phyloP scores from a whole-genome alignment of 2,113 vertebrate genomes.

The Chionodraco myersi region DNA sequence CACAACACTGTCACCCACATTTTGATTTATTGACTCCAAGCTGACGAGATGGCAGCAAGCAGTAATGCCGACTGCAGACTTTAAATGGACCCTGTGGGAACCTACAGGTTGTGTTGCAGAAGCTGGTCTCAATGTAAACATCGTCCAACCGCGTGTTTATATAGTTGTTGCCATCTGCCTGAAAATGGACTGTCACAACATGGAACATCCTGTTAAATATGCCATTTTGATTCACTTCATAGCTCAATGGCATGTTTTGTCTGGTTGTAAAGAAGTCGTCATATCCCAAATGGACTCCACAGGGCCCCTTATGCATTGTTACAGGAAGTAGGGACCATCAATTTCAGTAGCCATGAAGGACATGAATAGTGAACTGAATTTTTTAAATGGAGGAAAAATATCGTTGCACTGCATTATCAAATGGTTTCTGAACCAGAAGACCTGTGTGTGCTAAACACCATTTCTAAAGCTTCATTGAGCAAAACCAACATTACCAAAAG shows the following conservation, averaged over 20 bases:
- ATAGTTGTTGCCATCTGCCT: not conserved
- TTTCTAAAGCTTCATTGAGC: not conserved
- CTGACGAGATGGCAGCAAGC: not conserved
- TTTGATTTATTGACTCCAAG: not conserved
- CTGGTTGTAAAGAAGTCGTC: not conserved
- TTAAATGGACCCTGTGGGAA: not conserved
- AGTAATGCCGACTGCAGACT: not conserved
- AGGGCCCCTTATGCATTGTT: not conserved
- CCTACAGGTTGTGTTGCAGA: not conserved
- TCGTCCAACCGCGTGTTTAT: not conserved
- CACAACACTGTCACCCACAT: slow-evolving; percentile 4
- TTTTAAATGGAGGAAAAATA: not conserved
- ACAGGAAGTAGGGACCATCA: slow-evolving; percentile 23
- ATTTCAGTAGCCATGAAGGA: not conserved
- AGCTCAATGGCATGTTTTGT: not conserved
- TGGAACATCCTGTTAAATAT: slow-evolving; percentile 2
- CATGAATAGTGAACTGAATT: slow-evolving; percentile 11
- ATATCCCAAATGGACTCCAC: slow-evolving; percentile 30
- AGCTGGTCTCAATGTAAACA: not conserved
- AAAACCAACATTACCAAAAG: not conserved
- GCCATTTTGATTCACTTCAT: not conserved
- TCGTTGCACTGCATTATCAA: not conserved
- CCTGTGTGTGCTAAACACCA: not conserved
- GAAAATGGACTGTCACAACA: not conserved
- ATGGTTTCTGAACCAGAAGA: not conserved